Percentiles rank a stretch among this genome's conserved stretches.
Evolutionary conservation across 2,113 vertebrate genomes (phyloP).

Genomic region (Labeo catla): DNA sequence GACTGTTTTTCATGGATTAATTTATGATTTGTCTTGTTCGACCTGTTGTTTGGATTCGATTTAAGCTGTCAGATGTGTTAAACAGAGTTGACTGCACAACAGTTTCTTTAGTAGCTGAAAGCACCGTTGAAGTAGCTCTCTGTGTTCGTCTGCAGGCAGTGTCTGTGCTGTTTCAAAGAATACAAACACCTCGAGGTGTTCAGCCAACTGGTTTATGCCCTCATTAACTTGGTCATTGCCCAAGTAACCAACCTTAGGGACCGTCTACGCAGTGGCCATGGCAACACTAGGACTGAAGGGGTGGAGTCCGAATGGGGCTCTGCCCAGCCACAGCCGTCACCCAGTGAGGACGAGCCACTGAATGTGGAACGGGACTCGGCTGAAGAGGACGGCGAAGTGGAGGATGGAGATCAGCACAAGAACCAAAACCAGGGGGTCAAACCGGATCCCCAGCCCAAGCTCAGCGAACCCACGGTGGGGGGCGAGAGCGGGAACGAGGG

Average conservation of each 20-base stretch:
- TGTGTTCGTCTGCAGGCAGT: slow-evolving; percentile 82
- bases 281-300: slow-evolving; percentile 72
- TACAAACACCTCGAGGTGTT: slow-evolving; percentile 99
- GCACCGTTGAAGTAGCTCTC: not conserved
- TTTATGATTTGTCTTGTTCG: not conserved
- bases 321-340: slow-evolving; percentile 76
- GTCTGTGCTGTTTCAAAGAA: slow-evolving; percentile 99
- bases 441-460: slow-evolving; percentile 69
- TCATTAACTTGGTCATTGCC: slow-evolving; percentile 97
- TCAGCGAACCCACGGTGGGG: slow-evolving; percentile 71
- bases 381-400: slow-evolving; percentile 79
- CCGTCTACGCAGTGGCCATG: slow-evolving; percentile 79
- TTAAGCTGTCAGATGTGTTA: not conserved
- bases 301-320: slow-evolving; percentile 81
- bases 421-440: slow-evolving; percentile 62
- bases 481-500: slow-evolving; percentile 72
- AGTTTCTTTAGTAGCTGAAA: not conserved
- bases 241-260: slow-evolving; percentile 85
- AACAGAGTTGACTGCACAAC: not conserved
- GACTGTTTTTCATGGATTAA: not conserved
- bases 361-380: slow-evolving; percentile 90
- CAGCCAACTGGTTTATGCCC: slow-evolving; percentile 97
- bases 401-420: slow-evolving; percentile 64
- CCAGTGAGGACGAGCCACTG: slow-evolving; percentile 84
- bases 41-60: not conserved